Percentiles rank a stretch among this genome's conserved stretches.
phyloP scores from a whole-genome alignment of 2,797 vertebrate genomes.

The Helarctos malayanus region DNA sequence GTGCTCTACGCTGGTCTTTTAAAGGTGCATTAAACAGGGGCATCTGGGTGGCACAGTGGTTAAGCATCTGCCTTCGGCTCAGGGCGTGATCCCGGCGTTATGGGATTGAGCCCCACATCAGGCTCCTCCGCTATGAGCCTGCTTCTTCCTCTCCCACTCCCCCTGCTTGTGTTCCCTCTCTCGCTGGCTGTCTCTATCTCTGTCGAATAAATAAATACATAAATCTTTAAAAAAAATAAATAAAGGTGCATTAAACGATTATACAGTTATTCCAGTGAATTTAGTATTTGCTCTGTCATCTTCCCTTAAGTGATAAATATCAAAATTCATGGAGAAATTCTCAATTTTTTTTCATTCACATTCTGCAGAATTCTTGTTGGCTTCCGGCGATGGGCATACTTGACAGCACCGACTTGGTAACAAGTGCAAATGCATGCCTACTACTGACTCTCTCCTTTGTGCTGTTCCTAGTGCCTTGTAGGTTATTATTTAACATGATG shows the following conservation, averaged over 20 bases:
- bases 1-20: neutral
- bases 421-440: neutral
- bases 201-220: too few species aligned
- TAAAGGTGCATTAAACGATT: neutral
- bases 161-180: too few species aligned
- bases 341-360: slow-evolving; percentile 94
- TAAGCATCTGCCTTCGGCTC: too few species aligned
- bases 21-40: neutral
- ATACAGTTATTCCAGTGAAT: neutral
- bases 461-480: neutral
- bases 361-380: slow-evolving; percentile 95
- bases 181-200: too few species aligned
- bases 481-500: neutral
- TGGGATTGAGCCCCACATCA: too few species aligned
- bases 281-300: neutral
- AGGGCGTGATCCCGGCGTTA: too few species aligned
- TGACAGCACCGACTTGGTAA: neutral
- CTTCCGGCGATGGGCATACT: slow-evolving; percentile 96
- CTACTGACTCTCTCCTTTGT: neutral
- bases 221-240: too few species aligned
- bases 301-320: neutral
- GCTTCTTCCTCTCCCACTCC: too few species aligned
- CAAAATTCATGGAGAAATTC: slow-evolving; percentile 84
- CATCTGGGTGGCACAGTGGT: too few species aligned
- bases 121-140: too few species aligned